These are phyloP conservation scores for Poecilus cupreus DNA, from an alignment of 2,888 invertebrate species.

Conservation along the genomic window DNA sequence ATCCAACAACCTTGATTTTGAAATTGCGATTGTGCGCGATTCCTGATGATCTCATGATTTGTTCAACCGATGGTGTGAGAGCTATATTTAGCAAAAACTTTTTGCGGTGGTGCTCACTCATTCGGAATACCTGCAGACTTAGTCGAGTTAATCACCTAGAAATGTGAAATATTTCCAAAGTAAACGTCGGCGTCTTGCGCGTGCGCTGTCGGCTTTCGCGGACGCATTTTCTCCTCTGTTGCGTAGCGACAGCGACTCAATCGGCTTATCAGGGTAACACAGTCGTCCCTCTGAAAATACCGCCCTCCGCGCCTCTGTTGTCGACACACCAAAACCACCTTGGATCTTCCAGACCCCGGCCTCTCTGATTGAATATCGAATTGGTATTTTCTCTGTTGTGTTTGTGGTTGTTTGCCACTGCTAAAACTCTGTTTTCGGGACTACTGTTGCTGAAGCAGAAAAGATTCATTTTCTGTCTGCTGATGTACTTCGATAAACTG, in stretches of 20 bases:
- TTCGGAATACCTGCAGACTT: slow-evolving; percentile 37
- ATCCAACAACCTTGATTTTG: slow-evolving; percentile 28
- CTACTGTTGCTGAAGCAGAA: too few relatives aligned
- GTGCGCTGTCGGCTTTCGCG: neutral
- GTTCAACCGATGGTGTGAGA: neutral
- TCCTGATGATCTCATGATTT: slow-evolving; percentile 25
- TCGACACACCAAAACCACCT: slow-evolving; percentile 42
- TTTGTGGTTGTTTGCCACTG: neutral
- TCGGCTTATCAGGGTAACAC: slow-evolving; percentile 64
- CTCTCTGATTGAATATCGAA: slow-evolving; percentile 46
- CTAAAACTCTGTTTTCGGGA: neutral
- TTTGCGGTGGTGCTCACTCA: slow-evolving; percentile 7
- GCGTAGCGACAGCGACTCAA: slow-evolving; percentile 64
- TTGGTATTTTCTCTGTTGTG: slow-evolving; percentile 16
- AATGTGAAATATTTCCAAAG: slow-evolving; percentile 28
- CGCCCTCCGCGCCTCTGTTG: slow-evolving; percentile 9
- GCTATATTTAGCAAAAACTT: slow-evolving; percentile 14
- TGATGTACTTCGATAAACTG: too few relatives aligned
- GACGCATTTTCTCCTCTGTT: slow-evolving; percentile 60
- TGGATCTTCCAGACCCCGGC: neutral
- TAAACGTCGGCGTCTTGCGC: neutral
- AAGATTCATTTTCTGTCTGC: too few relatives aligned
- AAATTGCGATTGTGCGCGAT: neutral
- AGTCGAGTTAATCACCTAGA: slow-evolving; percentile 32
- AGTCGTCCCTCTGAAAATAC: slow-evolving; percentile 62